A percentile compares a stretch with the other conserved stretches of the same genome.
Conservation (phyloP, 37 sponge, comb jelly and placozoan species). For the Eunapius fragilis region DNA sequence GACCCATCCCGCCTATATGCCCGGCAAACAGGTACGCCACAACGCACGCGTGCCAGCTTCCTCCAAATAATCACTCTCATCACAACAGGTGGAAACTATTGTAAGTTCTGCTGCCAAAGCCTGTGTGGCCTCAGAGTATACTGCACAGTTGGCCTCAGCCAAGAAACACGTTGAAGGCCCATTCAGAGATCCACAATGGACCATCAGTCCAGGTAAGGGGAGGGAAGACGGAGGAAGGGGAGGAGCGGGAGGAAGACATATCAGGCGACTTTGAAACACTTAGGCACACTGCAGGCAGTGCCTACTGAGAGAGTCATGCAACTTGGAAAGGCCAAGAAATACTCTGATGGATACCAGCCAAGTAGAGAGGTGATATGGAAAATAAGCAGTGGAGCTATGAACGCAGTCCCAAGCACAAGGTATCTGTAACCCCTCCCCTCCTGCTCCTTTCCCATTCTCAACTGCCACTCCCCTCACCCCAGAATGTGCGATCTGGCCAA, state of each 20-base stretch:
- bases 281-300: slow-evolving; percentile 48
- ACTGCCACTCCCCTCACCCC: no score
- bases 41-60: background rate
- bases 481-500: slow-evolving; percentile 86
- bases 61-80: background rate
- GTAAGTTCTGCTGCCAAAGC: slow-evolving; percentile 64
- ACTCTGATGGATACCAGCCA: slow-evolving; percentile 85
- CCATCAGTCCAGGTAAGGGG: slow-evolving; percentile 21
- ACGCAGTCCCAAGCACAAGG: slow-evolving; percentile 78
- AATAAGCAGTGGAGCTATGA: slow-evolving; percentile 62
- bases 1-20: slow-evolving; percentile 62
- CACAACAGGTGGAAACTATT: slow-evolving; percentile 65
- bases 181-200: slow-evolving; percentile 84
- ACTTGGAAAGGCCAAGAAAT: slow-evolving; percentile 74
- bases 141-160: slow-evolving; percentile 59
- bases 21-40: slow-evolving; percentile 54
- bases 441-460: slow-evolving; percentile 4
- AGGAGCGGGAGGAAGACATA: no score
- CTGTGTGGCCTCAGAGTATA: slow-evolving; percentile 40
- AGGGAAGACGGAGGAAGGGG: background rate
- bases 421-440: slow-evolving; percentile 7
- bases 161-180: slow-evolving; percentile 69
- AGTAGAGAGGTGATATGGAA: slow-evolving; percentile 71
- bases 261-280: no score
- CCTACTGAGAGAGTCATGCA: slow-evolving; percentile 74